Evolutionary conservation across 2,797 vertebrate genomes (phyloP), one percentile per base, ranked within the genome.

Genomic region (Sebastes kiyomatsui): DNA sequence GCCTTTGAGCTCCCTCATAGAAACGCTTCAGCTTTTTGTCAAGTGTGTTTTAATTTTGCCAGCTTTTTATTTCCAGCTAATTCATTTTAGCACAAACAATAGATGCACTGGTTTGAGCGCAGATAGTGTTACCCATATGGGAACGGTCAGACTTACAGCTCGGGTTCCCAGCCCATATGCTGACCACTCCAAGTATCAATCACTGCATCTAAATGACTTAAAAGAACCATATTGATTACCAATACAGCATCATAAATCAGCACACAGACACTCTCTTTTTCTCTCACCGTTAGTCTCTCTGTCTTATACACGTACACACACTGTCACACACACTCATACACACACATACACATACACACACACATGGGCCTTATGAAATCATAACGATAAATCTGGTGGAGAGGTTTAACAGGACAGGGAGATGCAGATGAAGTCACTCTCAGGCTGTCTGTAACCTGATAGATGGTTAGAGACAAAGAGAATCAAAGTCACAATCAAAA

Each of bases 141-240:
- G 93, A 94, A 84, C 77, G 9, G 89, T 91, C 88, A 81, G 89
- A 81, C 77, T 23, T 52, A 1, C 60, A 82, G 92, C 91, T 94
- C 90, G 70, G 71, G 89, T 93, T 95, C 88, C 91, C 62, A 13
- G 67, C 66, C 93, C 94, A 94, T 94, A 91, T 93, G 93, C 88
- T 68, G 78, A 87, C 87, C 81, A 78, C 85, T 91, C 78, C 82
- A 73, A 86, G 90, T 93, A 95, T 94, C 94, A 94, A 93, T 94
- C 93, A 93, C 85, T 72, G 85, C 84, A 92, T 93, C 92, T 75
- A 81, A 90, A 92, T 90, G 88, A 91, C 88, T 87, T 91, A 90
- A 91, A 94, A 93, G 91, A 92, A 78, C 83, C 82, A 67, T 94
- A 95, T 94, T 94, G 93, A 95, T 95, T 95, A 94, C 94, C 92